Base-by-base conservation (phyloP, 2,888 invertebrate genomes). In the Pyrochroa serraticornis region DNA sequence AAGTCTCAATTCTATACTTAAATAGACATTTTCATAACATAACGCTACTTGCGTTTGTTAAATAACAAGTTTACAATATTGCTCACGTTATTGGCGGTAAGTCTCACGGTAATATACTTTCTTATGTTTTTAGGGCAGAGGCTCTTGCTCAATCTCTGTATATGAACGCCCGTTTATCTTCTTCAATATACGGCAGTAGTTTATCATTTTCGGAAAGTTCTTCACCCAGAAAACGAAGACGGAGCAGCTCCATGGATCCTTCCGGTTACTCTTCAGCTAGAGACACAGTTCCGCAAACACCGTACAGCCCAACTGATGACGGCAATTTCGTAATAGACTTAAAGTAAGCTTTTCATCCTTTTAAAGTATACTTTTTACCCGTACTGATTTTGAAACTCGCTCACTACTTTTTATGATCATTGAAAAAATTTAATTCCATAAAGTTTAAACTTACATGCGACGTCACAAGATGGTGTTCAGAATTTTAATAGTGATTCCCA, bases 111-210 rank as follows among this genome's bases (percentile, higher is more conserved):
- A 22, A 5, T 22, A 22, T 22, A 22, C 5, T 3, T 22, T 5
- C 5, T 22, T 22, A 22, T 22, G 22, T 22, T 22, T 64, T 3
- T 66, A 84, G 86, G 50, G 77, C 82, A 0, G 86, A 87, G 69
- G 81, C 83, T 5, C 69, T 87, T 49, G 81, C 81, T 0, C 86
- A 87, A 64, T 81, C 83, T 1, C 69, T 87, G 50, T 86, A 84
- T 70, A 79, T 82, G 70, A 86, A 83, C 71, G 83, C 84, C 46
- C 79, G 83, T 57, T 71, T 85, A 32, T 81, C 84, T 1, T 80
- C 70, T 31, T 77, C 75, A 6, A 73, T 78, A 36, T 79, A 79
- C 51, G 76, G 79, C 7, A 78, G 78, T 53, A 72, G 77, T 1
- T 57, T 77, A 8, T 77, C 78, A 0, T 73, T 78, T 60, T 69